phyloP scores from a whole-genome alignment of 2,113 vertebrate species.

The Saccopteryx bilineata region DNA sequence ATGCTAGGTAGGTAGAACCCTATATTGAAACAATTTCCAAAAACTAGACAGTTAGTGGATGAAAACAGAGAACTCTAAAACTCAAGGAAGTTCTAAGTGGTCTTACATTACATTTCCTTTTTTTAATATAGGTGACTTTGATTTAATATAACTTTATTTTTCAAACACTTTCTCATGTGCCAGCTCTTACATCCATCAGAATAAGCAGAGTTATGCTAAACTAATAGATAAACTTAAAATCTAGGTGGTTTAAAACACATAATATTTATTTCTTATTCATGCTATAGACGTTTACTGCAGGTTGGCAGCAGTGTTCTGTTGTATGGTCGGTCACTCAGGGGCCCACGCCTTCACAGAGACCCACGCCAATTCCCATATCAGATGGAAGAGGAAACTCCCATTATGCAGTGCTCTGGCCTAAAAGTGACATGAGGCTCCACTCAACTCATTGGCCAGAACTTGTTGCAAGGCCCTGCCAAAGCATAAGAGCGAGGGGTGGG shows the following conservation, averaged over 20 bases:
- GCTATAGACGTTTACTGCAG: not conserved
- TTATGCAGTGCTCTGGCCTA: not conserved
- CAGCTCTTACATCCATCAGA: not conserved
- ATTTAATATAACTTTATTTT: constrained; percentile 41
- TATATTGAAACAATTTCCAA: constrained; percentile 20
- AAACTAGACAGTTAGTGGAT: constrained; percentile 12
- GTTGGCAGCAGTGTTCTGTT: not conserved
- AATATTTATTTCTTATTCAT: not conserved
- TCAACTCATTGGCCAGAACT: not conserved
- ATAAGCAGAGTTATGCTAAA: constrained; percentile 36
- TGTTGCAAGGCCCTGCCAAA: not conserved
- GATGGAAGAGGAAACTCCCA: not conserved
- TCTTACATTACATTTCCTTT: constrained; percentile 44
- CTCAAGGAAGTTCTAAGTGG: constrained; percentile 19
- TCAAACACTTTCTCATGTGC: constrained; percentile 45
- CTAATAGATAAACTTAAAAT: constrained; percentile 15
- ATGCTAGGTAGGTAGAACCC: not conserved
- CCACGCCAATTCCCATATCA: not conserved
- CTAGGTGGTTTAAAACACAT: not conserved
- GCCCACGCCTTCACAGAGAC: not conserved
- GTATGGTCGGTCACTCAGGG: not conserved
- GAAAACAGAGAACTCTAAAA: constrained; percentile 9
- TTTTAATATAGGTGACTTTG: constrained; percentile 30
- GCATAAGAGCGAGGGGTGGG: not conserved
- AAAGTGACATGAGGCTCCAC: not conserved